Evolutionary conservation across 2,888 invertebrate species (phyloP).

Genomic region (Lacanobia wlatinum): DNA sequence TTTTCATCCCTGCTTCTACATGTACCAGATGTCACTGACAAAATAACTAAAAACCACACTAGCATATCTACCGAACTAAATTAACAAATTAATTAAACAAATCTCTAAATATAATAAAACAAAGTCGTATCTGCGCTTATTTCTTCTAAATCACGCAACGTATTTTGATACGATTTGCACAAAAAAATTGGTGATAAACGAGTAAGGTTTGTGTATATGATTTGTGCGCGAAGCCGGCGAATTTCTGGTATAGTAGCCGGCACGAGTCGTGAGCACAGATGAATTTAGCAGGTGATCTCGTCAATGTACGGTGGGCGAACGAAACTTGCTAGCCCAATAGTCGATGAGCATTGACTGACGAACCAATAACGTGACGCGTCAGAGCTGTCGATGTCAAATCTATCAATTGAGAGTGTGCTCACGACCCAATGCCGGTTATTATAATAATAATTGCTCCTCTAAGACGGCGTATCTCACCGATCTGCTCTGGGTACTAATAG

Average conservation of each 20-base stretch:
- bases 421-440: too few relatives aligned
- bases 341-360: too few relatives aligned
- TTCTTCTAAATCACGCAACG: not conserved
- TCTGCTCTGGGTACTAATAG: not conserved
- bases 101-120: not conserved
- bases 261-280: too few relatives aligned
- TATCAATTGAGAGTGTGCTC: too few relatives aligned
- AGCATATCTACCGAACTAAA: constrained; percentile 11
- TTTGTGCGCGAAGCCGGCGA: not conserved
- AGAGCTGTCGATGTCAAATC: too few relatives aligned
- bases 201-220: not conserved
- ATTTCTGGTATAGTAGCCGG: not conserved
- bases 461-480: not conserved
- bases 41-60: constrained; percentile 24
- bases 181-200: not conserved
- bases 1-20: not conserved
- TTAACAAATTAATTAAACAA: too few relatives aligned
- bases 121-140: not conserved
- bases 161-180: not conserved
- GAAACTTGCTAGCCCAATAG: too few relatives aligned
- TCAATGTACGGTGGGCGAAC: too few relatives aligned
- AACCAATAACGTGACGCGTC: too few relatives aligned
- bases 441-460: not conserved
- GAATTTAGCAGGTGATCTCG: too few relatives aligned
- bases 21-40: constrained; percentile 13